Percentiles rank a stretch among this genome's conserved stretches.
These are phyloP conservation scores for Gryllus bimaculatus DNA, from an alignment of 1,140 invertebrate genomes.

Conservation along the genomic window DNA sequence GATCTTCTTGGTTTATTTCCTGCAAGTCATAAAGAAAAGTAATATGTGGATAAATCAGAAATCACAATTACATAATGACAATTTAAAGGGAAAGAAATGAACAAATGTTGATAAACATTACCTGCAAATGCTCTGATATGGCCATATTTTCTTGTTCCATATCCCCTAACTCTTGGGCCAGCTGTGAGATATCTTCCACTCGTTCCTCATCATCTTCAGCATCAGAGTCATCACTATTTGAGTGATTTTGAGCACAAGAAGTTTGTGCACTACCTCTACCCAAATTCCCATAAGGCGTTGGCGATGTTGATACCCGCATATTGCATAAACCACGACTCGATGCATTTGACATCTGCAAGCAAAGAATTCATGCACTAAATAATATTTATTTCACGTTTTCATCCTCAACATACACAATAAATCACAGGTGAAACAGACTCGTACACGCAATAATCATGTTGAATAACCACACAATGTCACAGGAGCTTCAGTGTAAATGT, in stretches of 20 bases:
- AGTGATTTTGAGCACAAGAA: background rate
- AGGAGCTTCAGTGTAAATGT: too few species aligned
- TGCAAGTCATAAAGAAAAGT: conserved; percentile 25
- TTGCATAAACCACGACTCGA: background rate
- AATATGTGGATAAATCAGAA: background rate
- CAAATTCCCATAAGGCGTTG: background rate
- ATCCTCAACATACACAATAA: background rate
- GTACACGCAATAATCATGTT: too few species aligned
- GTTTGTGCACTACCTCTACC: background rate
- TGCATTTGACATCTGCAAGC: background rate
- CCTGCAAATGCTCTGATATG: conserved; percentile 28
- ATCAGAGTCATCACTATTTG: conserved; percentile 11
- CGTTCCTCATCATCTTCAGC: conserved; percentile 14
- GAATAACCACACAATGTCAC: too few species aligned
- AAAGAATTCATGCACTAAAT: background rate
- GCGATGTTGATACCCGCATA: conserved; percentile 14
- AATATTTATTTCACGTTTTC: background rate
- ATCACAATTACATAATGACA: background rate
- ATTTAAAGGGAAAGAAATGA: background rate
- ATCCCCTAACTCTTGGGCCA: conserved; percentile 24
- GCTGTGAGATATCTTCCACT: conserved; percentile 24
- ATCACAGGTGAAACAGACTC: too few species aligned
- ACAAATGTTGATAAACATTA: conserved; percentile 10
- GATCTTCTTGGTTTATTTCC: conserved; percentile 56
- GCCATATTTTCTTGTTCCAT: conserved; percentile 21